Base-by-base conservation (phyloP, 2,797 vertebrate genomes). In the Erithacus rubecula region DNA sequence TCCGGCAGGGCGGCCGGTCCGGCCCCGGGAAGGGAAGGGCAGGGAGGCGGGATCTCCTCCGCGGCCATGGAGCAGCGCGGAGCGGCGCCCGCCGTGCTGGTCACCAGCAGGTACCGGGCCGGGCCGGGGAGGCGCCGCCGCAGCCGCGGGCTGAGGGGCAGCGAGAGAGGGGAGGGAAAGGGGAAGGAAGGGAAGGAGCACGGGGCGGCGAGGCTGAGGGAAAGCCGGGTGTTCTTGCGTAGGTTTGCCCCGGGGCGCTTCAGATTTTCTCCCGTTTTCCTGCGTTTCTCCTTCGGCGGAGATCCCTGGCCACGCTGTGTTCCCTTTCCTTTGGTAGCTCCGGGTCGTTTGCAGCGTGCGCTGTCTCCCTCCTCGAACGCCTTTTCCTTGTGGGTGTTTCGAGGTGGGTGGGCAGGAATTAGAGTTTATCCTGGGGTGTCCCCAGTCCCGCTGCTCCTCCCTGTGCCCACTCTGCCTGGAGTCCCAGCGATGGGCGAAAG, bases 71-170 rank as follows among this genome's bases (percentile, higher is more conserved):
- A 89, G 58, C 93, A 88, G 65, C 95, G 71, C 16, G 9, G 89
- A 71, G 1, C 93, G 39, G 91, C 23, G 2, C 96, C 96, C 26
- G 80, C 95, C 32, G 91, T 60, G 77, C 87, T 96, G 59, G 83
- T 90, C 82, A 97, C 97, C 63, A 93, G 15, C 84, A 97, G 97
- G 97, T 97, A 95, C 81, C 36, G 21, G 34, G 2, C 1, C n/a
- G 52, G 17, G 27, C 49, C 49, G 49, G 24, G 15, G 49, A 41
- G 41, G 41, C 15, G 15, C 41, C 41, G 41, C 11, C 15, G 62
- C 71, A 16, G 53, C 29, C 22, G 3, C 12, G 1, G 12, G n/a
- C 7, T 59, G 23, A 6, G 8, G 26, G 27, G 26, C 12, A 13
- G 13, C 13, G 47, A 49, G 12, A 17, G 23, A 12, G 10, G 20